phyloP scores from a whole-genome alignment of 2,888 invertebrate species.

The Oscheius sp. region DNA sequence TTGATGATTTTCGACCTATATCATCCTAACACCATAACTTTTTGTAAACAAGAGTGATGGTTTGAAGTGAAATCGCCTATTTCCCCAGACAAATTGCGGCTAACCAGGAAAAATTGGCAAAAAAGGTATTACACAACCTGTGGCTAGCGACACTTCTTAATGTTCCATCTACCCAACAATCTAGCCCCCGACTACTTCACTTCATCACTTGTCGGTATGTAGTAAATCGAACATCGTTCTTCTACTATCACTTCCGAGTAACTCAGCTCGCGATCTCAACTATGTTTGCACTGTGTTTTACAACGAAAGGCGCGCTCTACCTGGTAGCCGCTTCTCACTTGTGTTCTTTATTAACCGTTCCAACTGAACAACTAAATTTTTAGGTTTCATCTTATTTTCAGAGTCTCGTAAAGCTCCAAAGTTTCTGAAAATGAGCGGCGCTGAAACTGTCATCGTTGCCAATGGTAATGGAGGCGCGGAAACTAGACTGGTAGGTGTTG shows the following conservation, averaged over 20 bases:
- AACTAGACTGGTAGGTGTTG: conserved; percentile 47
- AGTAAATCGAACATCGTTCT: conserved; percentile 10
- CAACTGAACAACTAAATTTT: background rate
- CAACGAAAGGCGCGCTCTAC: conserved; percentile 11
- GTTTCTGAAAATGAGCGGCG: conserved; percentile 13
- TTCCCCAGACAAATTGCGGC: too few species aligned
- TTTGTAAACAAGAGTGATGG: too few species aligned
- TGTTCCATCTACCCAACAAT: conserved; percentile 28
- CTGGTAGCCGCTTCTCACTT: background rate
- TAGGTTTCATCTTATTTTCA: conserved; percentile 1
- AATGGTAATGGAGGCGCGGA: conserved; percentile 51
- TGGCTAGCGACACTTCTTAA: conserved; percentile 25
- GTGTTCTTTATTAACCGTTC: background rate
- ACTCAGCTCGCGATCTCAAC: conserved; percentile 3
- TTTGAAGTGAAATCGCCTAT: too few species aligned
- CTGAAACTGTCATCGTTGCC: conserved; percentile 46
- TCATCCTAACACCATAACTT: too few species aligned
- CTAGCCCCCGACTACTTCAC: conserved; percentile 24
- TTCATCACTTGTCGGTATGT: conserved; percentile 21
- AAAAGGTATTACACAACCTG: conserved; percentile 24
- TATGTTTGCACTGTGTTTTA: conserved; percentile 27
- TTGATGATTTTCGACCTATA: too few species aligned
- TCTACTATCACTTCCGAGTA: background rate
- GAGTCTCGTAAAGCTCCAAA: background rate
- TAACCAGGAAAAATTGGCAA: conserved; percentile 1